Evolutionary conservation across 2,888 invertebrate species (phyloP).

Genomic region (Synergus itoensis): DNA sequence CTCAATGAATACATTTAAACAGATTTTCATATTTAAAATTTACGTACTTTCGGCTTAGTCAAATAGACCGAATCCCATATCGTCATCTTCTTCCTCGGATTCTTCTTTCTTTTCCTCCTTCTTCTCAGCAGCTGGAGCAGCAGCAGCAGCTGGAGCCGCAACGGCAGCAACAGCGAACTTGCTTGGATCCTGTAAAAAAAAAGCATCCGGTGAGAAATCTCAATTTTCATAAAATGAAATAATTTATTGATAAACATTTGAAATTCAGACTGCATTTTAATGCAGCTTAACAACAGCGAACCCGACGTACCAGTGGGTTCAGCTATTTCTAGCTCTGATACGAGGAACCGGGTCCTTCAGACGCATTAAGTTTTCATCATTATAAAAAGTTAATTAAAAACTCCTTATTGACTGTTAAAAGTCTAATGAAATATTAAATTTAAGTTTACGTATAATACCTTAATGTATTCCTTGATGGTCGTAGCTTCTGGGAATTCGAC

Average conservation of each 20-base stretch:
- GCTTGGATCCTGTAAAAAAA: conserved; percentile 89
- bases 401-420: conserved; percentile 16
- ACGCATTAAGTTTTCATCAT: conserved; percentile 70
- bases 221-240: not conserved
- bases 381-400: conserved; percentile 30
- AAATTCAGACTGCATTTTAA: conserved; percentile 67
- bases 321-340: conserved; percentile 78
- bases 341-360: conserved; percentile 66
- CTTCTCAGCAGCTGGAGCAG: conserved; percentile 85
- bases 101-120: conserved; percentile 86
- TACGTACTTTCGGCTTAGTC: conserved; percentile 81
- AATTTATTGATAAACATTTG: conserved; percentile 7
- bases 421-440: conserved; percentile 2
- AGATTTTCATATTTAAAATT: conserved; percentile 13
- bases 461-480: conserved; percentile 94
- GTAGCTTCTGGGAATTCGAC: conserved; percentile 96
- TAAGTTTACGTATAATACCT: conserved; percentile 78
- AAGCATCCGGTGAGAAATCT: conserved; percentile 44
- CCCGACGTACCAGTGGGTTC: conserved; percentile 77
- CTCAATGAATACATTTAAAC: not conserved
- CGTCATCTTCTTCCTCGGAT: conserved; percentile 92
- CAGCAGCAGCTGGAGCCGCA: conserved; percentile 82
- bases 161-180: conserved; percentile 90
- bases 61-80: conserved; percentile 98
- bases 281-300: conserved; percentile 63